A percentile compares a stretch with the other conserved stretches of the same genome.
Evolutionary conservation across 1,140 invertebrate species (phyloP).

Genomic region (Portunus trituberculatus): DNA sequence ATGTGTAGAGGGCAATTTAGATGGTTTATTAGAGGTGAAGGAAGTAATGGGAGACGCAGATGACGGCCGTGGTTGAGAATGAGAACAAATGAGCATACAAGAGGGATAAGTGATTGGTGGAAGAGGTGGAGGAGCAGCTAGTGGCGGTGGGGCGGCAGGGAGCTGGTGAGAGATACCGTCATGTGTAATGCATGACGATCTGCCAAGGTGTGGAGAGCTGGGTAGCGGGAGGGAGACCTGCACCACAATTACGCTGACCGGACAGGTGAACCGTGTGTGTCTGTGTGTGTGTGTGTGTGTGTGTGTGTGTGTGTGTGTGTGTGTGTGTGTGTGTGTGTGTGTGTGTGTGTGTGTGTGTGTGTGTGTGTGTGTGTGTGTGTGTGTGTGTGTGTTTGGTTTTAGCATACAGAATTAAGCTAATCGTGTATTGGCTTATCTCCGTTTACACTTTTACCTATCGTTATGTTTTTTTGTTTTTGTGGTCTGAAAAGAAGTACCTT

Average conservation of each 20-base stretch:
- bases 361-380: background rate
- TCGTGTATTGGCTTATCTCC: no score
- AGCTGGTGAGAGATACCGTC: background rate
- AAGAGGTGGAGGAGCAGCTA: background rate
- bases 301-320: background rate
- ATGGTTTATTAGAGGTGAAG: background rate
- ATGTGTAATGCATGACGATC: conserved; percentile 3
- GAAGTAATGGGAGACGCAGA: background rate
- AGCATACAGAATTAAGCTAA: no score
- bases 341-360: background rate
- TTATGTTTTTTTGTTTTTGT: no score
- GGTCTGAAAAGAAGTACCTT: no score
- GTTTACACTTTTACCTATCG: no score
- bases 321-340: background rate
- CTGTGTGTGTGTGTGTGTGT: conserved; percentile 27
- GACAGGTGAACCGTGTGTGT: background rate
- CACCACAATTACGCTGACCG: background rate
- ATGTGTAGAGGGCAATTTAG: background rate
- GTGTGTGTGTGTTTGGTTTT: no score
- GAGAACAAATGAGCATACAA: background rate
- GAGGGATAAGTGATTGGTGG: background rate
- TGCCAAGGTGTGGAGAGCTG: conserved; percentile 16
- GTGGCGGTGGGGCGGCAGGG: background rate
- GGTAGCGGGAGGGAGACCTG: conserved; percentile 16
- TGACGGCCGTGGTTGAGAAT: background rate